Evolutionary conservation across 64 coral and sea anemone species (phyloP).

Genomic region (Montipora foliosa): DNA sequence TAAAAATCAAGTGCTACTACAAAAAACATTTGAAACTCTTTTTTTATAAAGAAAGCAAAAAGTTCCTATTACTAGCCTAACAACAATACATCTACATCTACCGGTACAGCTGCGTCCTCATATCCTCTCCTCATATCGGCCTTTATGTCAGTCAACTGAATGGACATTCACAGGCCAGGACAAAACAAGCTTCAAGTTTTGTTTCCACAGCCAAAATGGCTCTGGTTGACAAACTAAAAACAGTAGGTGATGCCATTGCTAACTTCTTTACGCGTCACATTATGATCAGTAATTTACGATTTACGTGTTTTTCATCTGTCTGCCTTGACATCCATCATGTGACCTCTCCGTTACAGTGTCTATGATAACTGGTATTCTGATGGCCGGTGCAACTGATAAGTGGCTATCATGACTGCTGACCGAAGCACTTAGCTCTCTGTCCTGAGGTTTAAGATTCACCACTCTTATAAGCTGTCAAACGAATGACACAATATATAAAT

Average conservation of each 20-base stretch:
- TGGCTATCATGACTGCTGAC: constrained; percentile 19
- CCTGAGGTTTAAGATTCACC: constrained; percentile 43
- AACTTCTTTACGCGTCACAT: background rate
- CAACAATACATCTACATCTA: no score
- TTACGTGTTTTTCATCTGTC: constrained; percentile 26
- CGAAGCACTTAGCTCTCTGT: constrained; percentile 5
- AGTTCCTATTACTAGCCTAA: no score
- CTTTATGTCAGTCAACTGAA: no score
- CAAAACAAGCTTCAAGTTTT: no score
- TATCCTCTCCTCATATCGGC: no score
- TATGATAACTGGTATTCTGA: constrained; percentile 6
- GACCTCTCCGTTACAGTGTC: constrained; percentile 14
- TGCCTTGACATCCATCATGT: background rate
- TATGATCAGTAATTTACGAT: background rate
- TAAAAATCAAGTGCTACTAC: no score
- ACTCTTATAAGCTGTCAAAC: constrained; percentile 11
- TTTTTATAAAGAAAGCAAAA: no score
- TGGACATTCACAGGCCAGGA: no score
- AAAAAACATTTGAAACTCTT: no score
- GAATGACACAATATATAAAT: background rate
- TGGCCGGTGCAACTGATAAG: background rate
- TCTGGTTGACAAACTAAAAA: no score
- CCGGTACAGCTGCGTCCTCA: no score
- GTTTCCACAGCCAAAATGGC: no score
- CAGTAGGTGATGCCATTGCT: background rate